Conservation (phyloP, 2,888 invertebrate genomes). For the Oligia fasciuncula region DNA sequence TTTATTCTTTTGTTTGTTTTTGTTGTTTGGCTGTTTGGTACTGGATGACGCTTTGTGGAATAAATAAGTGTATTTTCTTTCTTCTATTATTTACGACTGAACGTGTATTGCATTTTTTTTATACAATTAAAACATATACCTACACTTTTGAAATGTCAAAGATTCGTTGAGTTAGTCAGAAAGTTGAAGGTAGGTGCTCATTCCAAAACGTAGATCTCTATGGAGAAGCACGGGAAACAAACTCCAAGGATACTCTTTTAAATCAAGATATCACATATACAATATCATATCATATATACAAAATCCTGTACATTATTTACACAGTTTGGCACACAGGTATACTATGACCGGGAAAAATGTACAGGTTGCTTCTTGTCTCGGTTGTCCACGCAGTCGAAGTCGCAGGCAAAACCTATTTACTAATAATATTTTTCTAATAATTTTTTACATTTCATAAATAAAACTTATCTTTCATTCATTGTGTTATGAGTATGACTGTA, state of each 20-base stretch:
- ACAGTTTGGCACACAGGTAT: background rate
- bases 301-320: background rate
- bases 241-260: too few species aligned
- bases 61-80: background rate
- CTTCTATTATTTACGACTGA: slow-evolving; percentile 4
- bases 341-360: background rate
- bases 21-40: slow-evolving; percentile 28
- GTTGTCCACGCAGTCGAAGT: background rate
- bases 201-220: background rate
- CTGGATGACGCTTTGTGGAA: background rate
- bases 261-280: too few species aligned
- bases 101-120: background rate
- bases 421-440: too few species aligned
- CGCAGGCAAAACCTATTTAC: background rate
- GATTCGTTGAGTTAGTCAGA: background rate
- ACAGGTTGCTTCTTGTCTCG: background rate
- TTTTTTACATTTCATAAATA: background rate
- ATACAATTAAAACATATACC: background rate
- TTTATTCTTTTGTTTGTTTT: slow-evolving; percentile 5
- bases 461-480: background rate
- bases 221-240: background rate
- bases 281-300: too few species aligned
- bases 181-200: background rate
- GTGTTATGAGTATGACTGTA: slow-evolving; percentile 7
- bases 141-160: background rate